Conservation (phyloP, 2,888 invertebrate species). For the Andrena praecox region DNA sequence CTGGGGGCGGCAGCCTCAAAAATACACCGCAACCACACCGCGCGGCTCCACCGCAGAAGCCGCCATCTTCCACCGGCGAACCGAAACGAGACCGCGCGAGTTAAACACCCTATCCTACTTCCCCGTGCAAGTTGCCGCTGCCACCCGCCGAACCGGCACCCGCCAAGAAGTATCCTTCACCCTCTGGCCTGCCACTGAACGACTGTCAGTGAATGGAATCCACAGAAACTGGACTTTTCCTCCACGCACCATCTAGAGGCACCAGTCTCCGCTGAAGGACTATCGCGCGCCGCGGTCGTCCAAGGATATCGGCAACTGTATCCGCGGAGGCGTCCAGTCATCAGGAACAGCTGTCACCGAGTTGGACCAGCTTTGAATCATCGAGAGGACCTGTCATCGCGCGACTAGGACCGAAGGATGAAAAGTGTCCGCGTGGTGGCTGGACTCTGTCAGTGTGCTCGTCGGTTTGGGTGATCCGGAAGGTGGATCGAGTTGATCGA, state of each 20-base stretch:
- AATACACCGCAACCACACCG: conserved; percentile 85
- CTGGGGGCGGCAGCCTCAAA: conserved; percentile 85
- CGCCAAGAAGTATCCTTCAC: conserved; percentile 47
- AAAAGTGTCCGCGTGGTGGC: background rate
- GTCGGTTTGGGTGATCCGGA: background rate
- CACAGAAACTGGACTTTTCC: conserved; percentile 3
- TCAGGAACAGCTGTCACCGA: background rate
- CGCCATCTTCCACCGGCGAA: conserved; percentile 84
- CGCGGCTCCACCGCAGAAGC: conserved; percentile 85
- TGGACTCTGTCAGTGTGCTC: background rate
- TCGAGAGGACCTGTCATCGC: background rate
- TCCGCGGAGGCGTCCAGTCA: background rate
- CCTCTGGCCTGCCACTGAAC: conserved; percentile 13
- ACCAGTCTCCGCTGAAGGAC: background rate
- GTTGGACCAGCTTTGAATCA: background rate
- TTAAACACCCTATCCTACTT: conserved; percentile 80
- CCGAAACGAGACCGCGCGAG: conserved; percentile 84
- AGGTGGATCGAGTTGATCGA: background rate
- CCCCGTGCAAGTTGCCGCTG: conserved; percentile 72
- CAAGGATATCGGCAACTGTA: background rate
- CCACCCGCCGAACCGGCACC: conserved; percentile 66
- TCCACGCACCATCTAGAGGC: background rate
- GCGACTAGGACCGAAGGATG: background rate
- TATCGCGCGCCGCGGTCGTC: background rate
- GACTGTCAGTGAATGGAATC: conserved; percentile 25